phyloP scores from a whole-genome alignment of 2,113 vertebrate genomes.

The Gobius niger region DNA sequence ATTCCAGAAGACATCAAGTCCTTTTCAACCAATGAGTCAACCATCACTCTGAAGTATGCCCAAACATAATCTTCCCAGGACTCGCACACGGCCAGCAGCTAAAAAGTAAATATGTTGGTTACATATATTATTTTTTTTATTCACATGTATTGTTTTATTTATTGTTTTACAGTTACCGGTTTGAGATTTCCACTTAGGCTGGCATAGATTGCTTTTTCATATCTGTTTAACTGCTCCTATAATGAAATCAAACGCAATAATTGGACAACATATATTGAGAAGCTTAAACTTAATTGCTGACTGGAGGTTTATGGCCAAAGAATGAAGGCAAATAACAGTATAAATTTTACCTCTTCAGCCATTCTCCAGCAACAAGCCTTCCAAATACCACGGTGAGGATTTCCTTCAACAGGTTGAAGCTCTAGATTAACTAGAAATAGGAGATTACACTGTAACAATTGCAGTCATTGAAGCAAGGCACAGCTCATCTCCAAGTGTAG shows the following conservation, averaged over 20 bases:
- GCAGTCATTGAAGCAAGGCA: background rate
- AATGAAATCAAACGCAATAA: slow-evolving; percentile 9
- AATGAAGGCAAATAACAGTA: background rate
- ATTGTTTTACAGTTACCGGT: slow-evolving; percentile 78
- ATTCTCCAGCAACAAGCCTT: slow-evolving; percentile 96
- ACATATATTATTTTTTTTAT: background rate
- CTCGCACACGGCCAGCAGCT: slow-evolving; percentile 93
- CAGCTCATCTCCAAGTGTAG: background rate
- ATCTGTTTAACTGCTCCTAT: slow-evolving; percentile 85
- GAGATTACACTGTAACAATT: background rate
- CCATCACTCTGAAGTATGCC: slow-evolving; percentile 95
- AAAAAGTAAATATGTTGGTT: slow-evolving; percentile 31
- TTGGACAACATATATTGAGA: background rate
- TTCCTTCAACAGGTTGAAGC: slow-evolving; percentile 89
- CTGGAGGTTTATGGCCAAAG: background rate
- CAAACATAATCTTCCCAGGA: slow-evolving; percentile 97
- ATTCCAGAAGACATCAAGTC: slow-evolving; percentile 88
- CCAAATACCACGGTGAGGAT: slow-evolving; percentile 94
- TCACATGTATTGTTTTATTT: background rate
- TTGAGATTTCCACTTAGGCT: slow-evolving; percentile 94
- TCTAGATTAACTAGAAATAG: slow-evolving; percentile 69
- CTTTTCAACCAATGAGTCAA: slow-evolving; percentile 94
- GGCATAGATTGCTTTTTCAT: slow-evolving; percentile 93
- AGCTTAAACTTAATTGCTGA: background rate
- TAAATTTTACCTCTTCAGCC: slow-evolving; percentile 86